phyloP scores from a whole-genome alignment of 1,140 invertebrate genomes.

The Eriocheir sinensis region DNA sequence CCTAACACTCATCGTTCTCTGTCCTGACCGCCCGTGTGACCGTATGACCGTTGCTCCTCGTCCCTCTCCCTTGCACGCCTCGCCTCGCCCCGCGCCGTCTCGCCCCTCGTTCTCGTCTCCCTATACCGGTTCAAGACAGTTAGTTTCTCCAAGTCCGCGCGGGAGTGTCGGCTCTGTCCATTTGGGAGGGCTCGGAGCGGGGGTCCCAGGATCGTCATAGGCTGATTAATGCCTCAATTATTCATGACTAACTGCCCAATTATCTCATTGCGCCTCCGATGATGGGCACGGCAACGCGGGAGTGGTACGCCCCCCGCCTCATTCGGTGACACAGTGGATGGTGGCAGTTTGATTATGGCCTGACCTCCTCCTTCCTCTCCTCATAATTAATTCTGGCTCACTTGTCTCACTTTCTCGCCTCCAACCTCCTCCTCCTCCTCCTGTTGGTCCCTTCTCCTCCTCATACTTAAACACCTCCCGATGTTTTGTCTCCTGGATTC shows the following conservation, averaged over 20 bases:
- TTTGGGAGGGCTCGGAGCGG: not conserved
- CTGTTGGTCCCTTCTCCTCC: too few relatives aligned
- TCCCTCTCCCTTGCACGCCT: too few relatives aligned
- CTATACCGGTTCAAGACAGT: too few relatives aligned
- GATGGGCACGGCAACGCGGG: constrained; percentile 45
- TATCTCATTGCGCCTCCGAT: constrained; percentile 57
- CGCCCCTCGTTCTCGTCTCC: too few relatives aligned
- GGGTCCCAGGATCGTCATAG: constrained; percentile 7
- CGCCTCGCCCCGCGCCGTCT: too few relatives aligned
- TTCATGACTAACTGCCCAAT: constrained; percentile 72
- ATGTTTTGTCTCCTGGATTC: not conserved
- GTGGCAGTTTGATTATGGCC: constrained; percentile 1
- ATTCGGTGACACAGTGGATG: not conserved
- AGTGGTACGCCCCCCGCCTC: not conserved
- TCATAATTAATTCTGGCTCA: not conserved
- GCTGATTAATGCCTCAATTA: constrained; percentile 73
- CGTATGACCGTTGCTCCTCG: too few relatives aligned
- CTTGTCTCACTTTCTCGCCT: too few relatives aligned
- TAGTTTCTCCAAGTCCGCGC: not conserved
- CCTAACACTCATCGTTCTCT: too few relatives aligned
- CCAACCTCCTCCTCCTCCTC: not conserved
- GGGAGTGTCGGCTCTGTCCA: not conserved
- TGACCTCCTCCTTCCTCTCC: not conserved
- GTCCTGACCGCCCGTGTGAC: too few relatives aligned
- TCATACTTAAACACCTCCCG: not conserved